Evolutionary conservation across 2,797 vertebrate species (phyloP).

Genomic region (Schizothorax lantsangensis): DNA sequence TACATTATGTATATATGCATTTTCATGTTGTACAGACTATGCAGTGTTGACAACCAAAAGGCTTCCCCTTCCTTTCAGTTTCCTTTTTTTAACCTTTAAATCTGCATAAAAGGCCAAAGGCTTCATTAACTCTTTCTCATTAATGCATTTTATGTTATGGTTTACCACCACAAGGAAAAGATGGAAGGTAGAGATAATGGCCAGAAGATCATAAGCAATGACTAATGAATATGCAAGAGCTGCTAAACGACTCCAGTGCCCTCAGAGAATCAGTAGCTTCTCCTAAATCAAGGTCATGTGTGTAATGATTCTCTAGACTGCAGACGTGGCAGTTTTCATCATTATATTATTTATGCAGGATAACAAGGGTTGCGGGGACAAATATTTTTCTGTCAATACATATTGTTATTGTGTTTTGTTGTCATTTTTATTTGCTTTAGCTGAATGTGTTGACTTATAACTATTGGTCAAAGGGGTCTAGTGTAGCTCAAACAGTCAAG

Average conservation of each 20-base stretch:
- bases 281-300: constrained; percentile 45
- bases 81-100: constrained; percentile 50
- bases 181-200: constrained; percentile 60
- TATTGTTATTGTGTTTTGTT: constrained; percentile 16
- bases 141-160: constrained; percentile 63
- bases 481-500: not conserved
- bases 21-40: constrained; percentile 8
- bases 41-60: constrained; percentile 13
- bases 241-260: constrained; percentile 54
- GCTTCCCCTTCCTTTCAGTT: constrained; percentile 34
- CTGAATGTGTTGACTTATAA: constrained; percentile 25
- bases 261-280: constrained; percentile 51
- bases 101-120: constrained; percentile 55
- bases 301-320: constrained; percentile 49
- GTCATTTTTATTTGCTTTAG: constrained; percentile 24
- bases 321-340: constrained; percentile 40
- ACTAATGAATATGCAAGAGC: constrained; percentile 65
- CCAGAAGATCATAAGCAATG: constrained; percentile 57
- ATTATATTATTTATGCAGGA: constrained; percentile 13
- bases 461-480: not conserved
- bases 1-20: not conserved
- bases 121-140: constrained; percentile 57
- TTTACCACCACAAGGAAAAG: constrained; percentile 56
- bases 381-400: constrained; percentile 1
- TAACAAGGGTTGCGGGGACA: not conserved